Base-by-base conservation (phyloP, 2,888 invertebrate species). In the Elysia crispata region DNA sequence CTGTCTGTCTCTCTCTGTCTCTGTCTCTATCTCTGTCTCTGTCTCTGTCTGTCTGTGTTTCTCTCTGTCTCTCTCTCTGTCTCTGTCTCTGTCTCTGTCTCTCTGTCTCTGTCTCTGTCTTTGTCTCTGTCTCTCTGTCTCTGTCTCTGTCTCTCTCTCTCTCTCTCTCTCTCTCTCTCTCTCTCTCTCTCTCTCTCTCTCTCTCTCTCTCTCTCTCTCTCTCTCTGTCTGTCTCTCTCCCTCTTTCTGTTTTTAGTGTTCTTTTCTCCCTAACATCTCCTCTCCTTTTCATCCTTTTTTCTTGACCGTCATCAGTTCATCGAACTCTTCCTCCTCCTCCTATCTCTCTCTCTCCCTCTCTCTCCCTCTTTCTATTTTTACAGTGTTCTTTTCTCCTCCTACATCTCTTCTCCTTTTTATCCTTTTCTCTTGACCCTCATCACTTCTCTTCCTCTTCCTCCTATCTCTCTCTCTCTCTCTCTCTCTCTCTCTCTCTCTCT, bases 401-500 rank as follows among this genome's bases (percentile, higher is more conserved):
- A 64, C 15, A 1, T 64, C 25, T 8, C 64, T 28, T 23, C 1
- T 3, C 3, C 67, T 67, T 3, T 67, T 50, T 50, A 6, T 76
- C 76, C 54, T n/a, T n/a, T n/a, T n/a, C 67, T 49, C 67, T 41
- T 31, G 23, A 49, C 66, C 49, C 50, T 49, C 50, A 41, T 76
- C 66, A 23, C 66, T 64, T 41, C 54, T 23, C 20, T 25, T 74
- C 57, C 41, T 49, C 20, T 31, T 41, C 31, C 66, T 49, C 62
- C 62, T 50, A 50, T 64, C 73, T 79, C 64, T 50, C 23, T 66
- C 64, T 79, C 64, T 62, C 57, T 54, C 81, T 62, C 50, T 73
- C 66, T 73, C 64, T 73, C 64, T 72, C 73, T 64, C 77, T 66
- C 77, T 81, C 77, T 73, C 73, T 73, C 73, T 77, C 77, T 81